phyloP scores from a whole-genome alignment of 2,113 vertebrate species.

The Centrocercus urophasianus region DNA sequence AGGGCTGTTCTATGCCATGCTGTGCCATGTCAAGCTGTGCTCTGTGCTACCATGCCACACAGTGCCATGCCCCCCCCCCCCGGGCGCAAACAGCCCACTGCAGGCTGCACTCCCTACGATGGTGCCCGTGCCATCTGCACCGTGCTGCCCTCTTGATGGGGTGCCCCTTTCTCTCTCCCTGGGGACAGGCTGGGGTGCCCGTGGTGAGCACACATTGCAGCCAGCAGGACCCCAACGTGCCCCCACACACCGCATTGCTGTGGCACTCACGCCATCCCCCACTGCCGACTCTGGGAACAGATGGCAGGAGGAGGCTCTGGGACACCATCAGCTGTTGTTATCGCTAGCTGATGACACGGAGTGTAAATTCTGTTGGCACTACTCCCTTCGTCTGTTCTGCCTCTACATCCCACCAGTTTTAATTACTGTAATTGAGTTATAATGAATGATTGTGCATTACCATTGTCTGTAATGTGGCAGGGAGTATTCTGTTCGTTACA shows the following conservation, averaged over 20 bases:
- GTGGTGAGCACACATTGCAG: neutral
- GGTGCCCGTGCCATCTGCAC: rapidly evolving
- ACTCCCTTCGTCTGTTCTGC: conserved; percentile 70
- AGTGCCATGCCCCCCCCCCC: neutral
- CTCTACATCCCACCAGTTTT: conserved; percentile 78
- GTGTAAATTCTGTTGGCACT: conserved; percentile 76
- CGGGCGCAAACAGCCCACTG: rapidly evolving
- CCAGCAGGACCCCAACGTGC: neutral
- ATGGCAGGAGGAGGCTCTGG: conserved; percentile 70
- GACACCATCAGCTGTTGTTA: conserved; percentile 74
- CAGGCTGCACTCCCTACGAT: neutral
- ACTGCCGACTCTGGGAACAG: conserved; percentile 62
- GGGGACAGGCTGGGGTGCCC: neutral
- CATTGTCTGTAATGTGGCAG: conserved; percentile 65
- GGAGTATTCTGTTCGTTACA: conserved; percentile 15
- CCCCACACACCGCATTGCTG: neutral
- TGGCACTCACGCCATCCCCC: neutral
- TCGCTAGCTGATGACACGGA: conserved; percentile 76
- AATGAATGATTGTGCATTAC: conserved; percentile 76
- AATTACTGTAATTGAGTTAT: conserved; percentile 84
- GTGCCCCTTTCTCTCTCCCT: neutral
- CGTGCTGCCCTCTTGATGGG: rapidly evolving
- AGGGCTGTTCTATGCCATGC: too few species aligned
- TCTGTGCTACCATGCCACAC: neutral
- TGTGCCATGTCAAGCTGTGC: neutral